phyloP scores from a whole-genome alignment of 2,888 invertebrate genomes.

The Candidula unifasciata region DNA sequence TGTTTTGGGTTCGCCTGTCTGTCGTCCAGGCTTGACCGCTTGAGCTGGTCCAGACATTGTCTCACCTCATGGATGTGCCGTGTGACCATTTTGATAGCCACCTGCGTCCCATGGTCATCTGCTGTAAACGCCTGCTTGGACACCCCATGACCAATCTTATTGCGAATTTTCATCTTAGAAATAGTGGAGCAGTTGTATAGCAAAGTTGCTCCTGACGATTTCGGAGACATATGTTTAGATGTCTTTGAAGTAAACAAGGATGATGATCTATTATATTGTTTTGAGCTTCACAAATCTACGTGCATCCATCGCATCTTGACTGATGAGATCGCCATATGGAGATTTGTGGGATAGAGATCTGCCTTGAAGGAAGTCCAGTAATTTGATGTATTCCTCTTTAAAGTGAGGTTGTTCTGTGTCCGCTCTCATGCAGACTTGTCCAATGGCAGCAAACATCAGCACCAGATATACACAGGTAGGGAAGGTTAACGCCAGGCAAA shows the following conservation, averaged over 20 bases:
- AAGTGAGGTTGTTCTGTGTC: neutral
- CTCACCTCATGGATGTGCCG: constrained; percentile 72
- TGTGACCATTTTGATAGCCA: constrained; percentile 76
- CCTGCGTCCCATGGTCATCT: constrained; percentile 61
- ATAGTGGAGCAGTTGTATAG: constrained; percentile 70
- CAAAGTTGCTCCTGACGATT: neutral
- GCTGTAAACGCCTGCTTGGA: constrained; percentile 74
- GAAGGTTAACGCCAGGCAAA: constrained; percentile 21
- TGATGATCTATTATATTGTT: neutral
- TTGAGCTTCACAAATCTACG: neutral
- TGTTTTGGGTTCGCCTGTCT: too few species aligned
- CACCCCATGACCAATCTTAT: constrained; percentile 74
- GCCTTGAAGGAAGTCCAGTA: neutral
- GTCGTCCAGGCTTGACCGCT: constrained; percentile 27
- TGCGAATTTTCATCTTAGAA: constrained; percentile 64
- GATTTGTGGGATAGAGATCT: neutral
- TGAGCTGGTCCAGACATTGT: constrained; percentile 64
- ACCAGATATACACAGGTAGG: constrained; percentile 46
- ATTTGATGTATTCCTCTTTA: constrained; percentile 6
- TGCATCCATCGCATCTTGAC: neutral
- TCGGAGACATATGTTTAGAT: neutral
- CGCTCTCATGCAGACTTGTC: constrained; percentile 42
- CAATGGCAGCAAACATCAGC: constrained; percentile 47
- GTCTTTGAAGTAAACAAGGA: neutral
- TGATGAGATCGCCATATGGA: neutral